A percentile compares a stretch with the other conserved stretches of the same genome.
Conservation (phyloP, 2,888 invertebrate species). For the Maniola hyperantus region DNA sequence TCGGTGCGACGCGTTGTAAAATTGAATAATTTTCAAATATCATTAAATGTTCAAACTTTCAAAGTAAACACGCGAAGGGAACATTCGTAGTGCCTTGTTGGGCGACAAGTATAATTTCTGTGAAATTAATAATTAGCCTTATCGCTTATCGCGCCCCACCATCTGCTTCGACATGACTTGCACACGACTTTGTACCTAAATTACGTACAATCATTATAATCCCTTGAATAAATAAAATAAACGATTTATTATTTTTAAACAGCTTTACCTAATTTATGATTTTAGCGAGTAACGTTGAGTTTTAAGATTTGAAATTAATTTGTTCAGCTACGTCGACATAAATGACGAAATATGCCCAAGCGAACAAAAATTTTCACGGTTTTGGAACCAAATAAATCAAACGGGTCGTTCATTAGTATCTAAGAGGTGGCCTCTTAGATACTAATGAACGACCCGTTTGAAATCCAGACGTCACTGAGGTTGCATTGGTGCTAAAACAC, state of each 20-base stretch:
- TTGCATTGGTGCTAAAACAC: no score
- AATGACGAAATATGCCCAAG: no score
- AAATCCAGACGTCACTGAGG: no score
- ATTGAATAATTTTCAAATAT: background rate
- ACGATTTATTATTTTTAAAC: background rate
- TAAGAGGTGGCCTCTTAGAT: no score
- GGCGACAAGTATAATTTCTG: conserved; percentile 34
- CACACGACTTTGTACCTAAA: background rate
- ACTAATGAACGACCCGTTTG: no score
- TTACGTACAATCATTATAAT: background rate
- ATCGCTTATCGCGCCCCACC: conserved; percentile 25
- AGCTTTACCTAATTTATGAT: background rate
- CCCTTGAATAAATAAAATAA: background rate
- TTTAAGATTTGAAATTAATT: no score
- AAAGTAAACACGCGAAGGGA: conserved; percentile 14
- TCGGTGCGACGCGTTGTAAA: no score
- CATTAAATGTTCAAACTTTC: background rate
- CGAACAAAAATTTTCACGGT: no score
- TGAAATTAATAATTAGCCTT: conserved; percentile 38
- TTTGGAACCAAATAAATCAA: no score
- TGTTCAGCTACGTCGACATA: no score
- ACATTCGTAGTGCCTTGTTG: background rate
- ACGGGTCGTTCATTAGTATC: no score
- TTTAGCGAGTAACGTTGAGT: background rate
- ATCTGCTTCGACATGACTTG: background rate